Percentiles rank a stretch among this genome's conserved stretches.
These are phyloP conservation scores for Pandemis heparana DNA, from an alignment of 2,888 invertebrate species.

Conservation along the genomic window DNA sequence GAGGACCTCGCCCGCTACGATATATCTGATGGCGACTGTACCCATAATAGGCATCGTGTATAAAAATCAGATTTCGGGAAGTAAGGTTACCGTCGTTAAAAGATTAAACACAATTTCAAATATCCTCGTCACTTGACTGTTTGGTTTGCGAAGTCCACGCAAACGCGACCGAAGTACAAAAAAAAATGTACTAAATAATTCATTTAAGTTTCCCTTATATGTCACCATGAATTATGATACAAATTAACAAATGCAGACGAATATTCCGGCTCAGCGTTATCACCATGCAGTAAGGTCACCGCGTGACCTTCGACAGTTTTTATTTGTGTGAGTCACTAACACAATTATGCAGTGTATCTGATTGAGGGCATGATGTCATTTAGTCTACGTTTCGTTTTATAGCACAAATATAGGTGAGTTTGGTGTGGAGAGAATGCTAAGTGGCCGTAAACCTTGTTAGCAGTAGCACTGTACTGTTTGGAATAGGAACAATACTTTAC, in stretches of 20 bases:
- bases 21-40: too few relatives aligned
- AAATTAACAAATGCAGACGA: conserved; percentile 23
- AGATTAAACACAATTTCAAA: too few relatives aligned
- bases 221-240: conserved; percentile 17
- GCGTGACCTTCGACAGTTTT: conserved; percentile 58
- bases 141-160: too few relatives aligned
- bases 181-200: background rate
- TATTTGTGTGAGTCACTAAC: conserved; percentile 61
- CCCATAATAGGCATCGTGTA: too few relatives aligned
- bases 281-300: conserved; percentile 47
- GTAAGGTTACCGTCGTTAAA: too few relatives aligned
- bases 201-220: background rate
- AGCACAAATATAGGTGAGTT: conserved; percentile 61
- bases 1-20: too few relatives aligned
- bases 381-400: conserved; percentile 57
- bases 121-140: too few relatives aligned
- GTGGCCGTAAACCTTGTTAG: conserved; percentile 48
- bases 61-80: too few relatives aligned
- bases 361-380: conserved; percentile 76
- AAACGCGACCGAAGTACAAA: too few relatives aligned
- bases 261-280: conserved; percentile 42
- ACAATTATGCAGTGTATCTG: conserved; percentile 52
- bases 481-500: background rate
- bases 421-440: conserved; percentile 65
- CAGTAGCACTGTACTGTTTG: conserved; percentile 11